Conservation (phyloP, 2,888 invertebrate species). For the Heliconius ismenius region DNA sequence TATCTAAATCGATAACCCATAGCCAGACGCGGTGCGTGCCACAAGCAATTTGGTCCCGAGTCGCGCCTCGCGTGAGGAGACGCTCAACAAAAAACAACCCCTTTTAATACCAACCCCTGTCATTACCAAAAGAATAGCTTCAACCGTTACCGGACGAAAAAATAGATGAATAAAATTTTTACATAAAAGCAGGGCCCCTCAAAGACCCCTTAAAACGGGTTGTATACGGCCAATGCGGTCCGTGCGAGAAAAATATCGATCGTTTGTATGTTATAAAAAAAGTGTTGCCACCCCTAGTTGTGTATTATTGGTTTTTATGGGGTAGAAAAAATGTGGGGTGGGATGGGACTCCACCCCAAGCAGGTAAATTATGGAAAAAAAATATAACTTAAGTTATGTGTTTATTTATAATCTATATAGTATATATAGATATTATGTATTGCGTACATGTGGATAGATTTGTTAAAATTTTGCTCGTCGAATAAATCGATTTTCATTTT, state of each 20-base stretch:
- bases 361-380: slow-evolving; percentile 66
- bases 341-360: slow-evolving; percentile 64
- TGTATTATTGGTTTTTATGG: slow-evolving; percentile 69
- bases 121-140: slow-evolving; percentile 75
- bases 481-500: neutral
- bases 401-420: neutral
- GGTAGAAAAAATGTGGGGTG: slow-evolving; percentile 71
- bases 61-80: slow-evolving; percentile 75
- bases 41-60: slow-evolving; percentile 66
- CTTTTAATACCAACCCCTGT: slow-evolving; percentile 69
- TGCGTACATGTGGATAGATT: neutral
- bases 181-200: slow-evolving; percentile 71
- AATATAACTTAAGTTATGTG: slow-evolving; percentile 26
- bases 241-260: slow-evolving; percentile 75
- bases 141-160: slow-evolving; percentile 75
- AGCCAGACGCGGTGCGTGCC: slow-evolving; percentile 60
- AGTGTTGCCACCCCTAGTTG: slow-evolving; percentile 69
- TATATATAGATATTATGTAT: neutral
- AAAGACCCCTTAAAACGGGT: slow-evolving; percentile 52
- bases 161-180: slow-evolving; percentile 74
- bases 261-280: slow-evolving; percentile 61
- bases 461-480: neutral
- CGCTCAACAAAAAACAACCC: slow-evolving; percentile 68
- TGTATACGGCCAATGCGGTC: slow-evolving; percentile 61
- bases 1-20: slow-evolving; percentile 49